These are phyloP conservation scores for Phenganax marumi DNA, from an alignment of 92 coral and sea anemone genomes.

Conservation along the genomic window DNA sequence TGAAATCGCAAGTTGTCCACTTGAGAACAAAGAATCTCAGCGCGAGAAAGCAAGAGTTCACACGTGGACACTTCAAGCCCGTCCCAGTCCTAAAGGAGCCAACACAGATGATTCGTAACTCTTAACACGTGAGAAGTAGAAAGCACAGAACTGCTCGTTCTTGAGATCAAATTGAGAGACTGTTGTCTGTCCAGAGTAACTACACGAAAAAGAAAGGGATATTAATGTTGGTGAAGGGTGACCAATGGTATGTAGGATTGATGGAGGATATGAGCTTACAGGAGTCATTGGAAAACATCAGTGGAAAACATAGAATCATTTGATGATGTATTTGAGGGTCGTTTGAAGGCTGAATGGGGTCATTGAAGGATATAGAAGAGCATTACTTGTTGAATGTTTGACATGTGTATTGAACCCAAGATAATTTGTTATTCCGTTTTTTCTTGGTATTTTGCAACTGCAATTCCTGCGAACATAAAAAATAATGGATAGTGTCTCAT, in stretches of 20 bases:
- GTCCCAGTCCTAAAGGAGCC: conserved; percentile 64
- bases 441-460: conserved; percentile 61
- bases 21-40: neutral
- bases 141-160: conserved; percentile 72
- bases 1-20: neutral
- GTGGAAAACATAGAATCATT: too few relatives aligned
- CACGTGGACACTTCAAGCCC: conserved; percentile 23
- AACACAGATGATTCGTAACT: conserved; percentile 65
- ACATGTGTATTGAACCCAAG: conserved; percentile 73
- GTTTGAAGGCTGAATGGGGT: neutral
- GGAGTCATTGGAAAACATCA: too few relatives aligned
- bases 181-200: conserved; percentile 82
- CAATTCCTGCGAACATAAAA: conserved; percentile 61
- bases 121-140: conserved; percentile 76
- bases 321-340: neutral
- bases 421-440: conserved; percentile 63
- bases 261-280: neutral
- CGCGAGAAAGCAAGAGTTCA: neutral
- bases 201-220: conserved; percentile 27
- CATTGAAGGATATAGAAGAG: neutral
- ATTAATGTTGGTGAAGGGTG: neutral
- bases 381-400: conserved; percentile 77
- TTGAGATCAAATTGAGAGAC: conserved; percentile 79
- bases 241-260: neutral
- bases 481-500: neutral